phyloP scores from a whole-genome alignment of 2,888 invertebrate genomes.

The Bursaphelenchus okinawaensis region DNA sequence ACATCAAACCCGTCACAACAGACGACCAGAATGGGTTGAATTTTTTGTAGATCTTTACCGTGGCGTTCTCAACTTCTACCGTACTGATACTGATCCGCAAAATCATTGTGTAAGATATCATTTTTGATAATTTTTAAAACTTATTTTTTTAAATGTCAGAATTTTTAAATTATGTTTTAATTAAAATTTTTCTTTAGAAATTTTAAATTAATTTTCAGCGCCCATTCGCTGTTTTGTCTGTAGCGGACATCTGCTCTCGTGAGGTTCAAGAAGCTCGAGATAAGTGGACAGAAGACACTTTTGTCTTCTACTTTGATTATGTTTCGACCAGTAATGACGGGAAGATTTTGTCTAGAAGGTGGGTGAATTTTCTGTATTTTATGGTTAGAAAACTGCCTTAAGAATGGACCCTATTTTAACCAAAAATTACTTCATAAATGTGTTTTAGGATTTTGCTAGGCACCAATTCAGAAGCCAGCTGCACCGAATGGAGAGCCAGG shows the following conservation, averaged over 20 bases:
- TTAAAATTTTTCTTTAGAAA: not conserved
- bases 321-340: not conserved
- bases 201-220: not conserved
- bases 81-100: not conserved
- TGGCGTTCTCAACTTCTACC: not conserved
- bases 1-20: not conserved
- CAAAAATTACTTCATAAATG: too few species aligned
- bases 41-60: not conserved
- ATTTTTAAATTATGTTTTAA: not conserved
- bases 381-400: too few species aligned
- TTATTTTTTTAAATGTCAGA: not conserved
- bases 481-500: not conserved
- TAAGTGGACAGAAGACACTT: not conserved
- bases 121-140: too few species aligned
- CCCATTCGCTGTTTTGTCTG: not conserved
- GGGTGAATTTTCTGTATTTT: too few species aligned
- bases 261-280: not conserved
- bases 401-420: too few species aligned
- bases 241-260: not conserved
- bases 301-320: not conserved
- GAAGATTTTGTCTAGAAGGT: not conserved
- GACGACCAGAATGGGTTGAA: not conserved
- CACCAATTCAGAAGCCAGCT: not conserved
- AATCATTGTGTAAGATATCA: not conserved
- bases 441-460: not conserved